Evolutionary conservation across 2,888 invertebrate species (phyloP), one percentile per base, ranked within the genome.

Genomic region (Agrotis exclamationis): DNA sequence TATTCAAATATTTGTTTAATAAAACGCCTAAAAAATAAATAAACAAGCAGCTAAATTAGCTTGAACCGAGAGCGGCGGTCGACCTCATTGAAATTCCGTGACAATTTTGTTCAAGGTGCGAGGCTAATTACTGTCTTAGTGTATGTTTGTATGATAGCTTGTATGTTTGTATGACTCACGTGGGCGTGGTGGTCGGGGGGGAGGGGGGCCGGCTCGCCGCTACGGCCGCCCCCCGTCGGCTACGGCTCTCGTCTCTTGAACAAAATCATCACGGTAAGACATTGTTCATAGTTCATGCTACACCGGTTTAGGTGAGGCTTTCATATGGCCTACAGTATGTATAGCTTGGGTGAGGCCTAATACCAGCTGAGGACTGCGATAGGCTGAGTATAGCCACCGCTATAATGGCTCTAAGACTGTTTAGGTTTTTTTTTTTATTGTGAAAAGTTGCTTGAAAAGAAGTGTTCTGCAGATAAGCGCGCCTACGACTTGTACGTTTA

Each of bases 241-340:
- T 91, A 89, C 92, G 87, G 92, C 93, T 90, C 95, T 90, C 93
- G 95, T 92, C 91, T 96, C 96, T 96, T 96, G 92, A 96, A 96
- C 96, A 96, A 96, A 96, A 95, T 92, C 91, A 94, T 90, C 91
- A 92, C 87, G 89, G 87, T 91, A 85, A 91, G 88, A 89, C 86
- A 83, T 79, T 77, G 80, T 64, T 67, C 76, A 80, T 33, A 33
- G 47, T 48, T 68, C 63, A 68, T 70, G 65, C 62, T 70, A 56
- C 79, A 77, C 86, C 76, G 68, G 66, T 59, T 74, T 14, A 16
- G 74, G 76, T 54, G 58, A 54, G 50, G 65, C 71, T 63, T 45
- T 24, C 14, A 39, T 44, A 64, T 54, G 53, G 68, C 62, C 56
- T 54, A 39, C 11, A 39, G 39, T 39, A 16, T 60, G 13, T 28